Conservation (phyloP, 2,113 vertebrate species). For the Coturnix japonica region DNA sequence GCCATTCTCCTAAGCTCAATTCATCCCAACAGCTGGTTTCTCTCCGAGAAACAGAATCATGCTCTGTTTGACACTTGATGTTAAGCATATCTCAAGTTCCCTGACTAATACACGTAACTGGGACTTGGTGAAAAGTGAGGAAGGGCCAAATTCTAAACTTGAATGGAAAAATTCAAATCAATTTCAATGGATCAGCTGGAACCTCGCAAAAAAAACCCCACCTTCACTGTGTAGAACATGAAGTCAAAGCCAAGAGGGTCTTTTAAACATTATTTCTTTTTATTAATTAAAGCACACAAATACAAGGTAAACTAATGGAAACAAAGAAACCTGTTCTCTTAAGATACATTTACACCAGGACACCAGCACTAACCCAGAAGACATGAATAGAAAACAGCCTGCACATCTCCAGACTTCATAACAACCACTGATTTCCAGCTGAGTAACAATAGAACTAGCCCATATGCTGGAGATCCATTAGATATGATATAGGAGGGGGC, state of each 20-base stretch:
- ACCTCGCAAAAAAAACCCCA: background rate
- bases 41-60: background rate
- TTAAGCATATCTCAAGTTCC: background rate
- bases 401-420: background rate
- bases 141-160: background rate
- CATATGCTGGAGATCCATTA: background rate
- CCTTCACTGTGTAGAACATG: background rate
- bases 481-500: rapidly evolving
- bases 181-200: background rate
- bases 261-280: background rate
- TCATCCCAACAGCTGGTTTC: background rate
- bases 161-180: background rate
- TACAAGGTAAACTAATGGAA: background rate
- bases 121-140: background rate
- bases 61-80: background rate
- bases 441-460: rapidly evolving
- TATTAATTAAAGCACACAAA: background rate
- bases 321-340: background rate
- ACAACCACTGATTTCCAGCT: background rate
- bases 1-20: background rate
- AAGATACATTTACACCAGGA: background rate
- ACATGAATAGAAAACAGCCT: background rate
- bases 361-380: background rate
- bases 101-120: background rate
- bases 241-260: background rate